These are phyloP conservation scores for Planococcus citri DNA, from an alignment of 1,140 invertebrate genomes.

Conservation along the genomic window DNA sequence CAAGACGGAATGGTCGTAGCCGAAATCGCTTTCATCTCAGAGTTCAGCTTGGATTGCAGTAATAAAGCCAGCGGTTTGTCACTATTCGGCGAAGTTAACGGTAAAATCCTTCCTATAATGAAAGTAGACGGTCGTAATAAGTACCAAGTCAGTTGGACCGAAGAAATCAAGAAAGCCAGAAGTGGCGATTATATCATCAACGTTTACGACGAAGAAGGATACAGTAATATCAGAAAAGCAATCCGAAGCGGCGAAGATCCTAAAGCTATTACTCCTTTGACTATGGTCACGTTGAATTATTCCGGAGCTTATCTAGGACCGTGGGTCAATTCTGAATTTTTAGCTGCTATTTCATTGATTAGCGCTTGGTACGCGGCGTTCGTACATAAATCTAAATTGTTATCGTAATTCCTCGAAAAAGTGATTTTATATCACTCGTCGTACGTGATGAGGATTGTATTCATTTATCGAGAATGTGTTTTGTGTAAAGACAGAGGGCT, in stretches of 20 bases:
- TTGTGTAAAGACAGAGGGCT: too few relatives aligned
- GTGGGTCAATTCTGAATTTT: conserved; percentile 80
- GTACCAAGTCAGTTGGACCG: conserved; percentile 83
- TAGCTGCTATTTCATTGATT: conserved; percentile 61
- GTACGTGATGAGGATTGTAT: too few relatives aligned
- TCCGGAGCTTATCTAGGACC: conserved; percentile 81
- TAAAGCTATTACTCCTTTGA: conserved; percentile 53
- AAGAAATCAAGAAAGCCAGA: conserved; percentile 64
- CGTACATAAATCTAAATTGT: conserved; percentile 64
- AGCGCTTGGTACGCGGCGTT: conserved; percentile 77
- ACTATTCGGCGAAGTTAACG: conserved; percentile 74
- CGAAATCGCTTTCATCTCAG: conserved; percentile 63
- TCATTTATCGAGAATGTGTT: too few relatives aligned
- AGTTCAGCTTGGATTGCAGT: conserved; percentile 56
- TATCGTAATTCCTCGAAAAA: conserved; percentile 48
- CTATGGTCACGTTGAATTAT: conserved; percentile 61
- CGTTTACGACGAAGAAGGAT: conserved; percentile 83
- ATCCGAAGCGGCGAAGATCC: conserved; percentile 53
- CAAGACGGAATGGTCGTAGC: conserved; percentile 79
- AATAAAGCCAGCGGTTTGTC: conserved; percentile 50
- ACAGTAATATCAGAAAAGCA: conserved; percentile 63
- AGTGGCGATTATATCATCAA: conserved; percentile 68
- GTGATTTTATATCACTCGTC: too few relatives aligned
- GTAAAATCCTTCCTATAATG: conserved; percentile 64
- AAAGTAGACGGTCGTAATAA: conserved; percentile 53